These are phyloP conservation scores for Cerastoderma edule DNA, from an alignment of 2,888 invertebrate genomes.

Conservation along the genomic window DNA sequence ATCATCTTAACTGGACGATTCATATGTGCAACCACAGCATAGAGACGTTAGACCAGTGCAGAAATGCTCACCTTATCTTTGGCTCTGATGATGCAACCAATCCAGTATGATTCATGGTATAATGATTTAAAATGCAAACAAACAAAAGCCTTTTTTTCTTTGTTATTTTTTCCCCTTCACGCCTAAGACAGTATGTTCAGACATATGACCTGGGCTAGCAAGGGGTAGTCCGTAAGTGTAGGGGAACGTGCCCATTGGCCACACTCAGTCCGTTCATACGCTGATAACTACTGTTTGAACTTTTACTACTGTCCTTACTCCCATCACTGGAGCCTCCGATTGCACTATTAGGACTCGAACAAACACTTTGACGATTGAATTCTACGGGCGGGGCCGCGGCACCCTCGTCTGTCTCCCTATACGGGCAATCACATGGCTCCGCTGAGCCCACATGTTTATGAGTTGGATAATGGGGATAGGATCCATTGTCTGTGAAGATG, in stretches of 20 bases:
- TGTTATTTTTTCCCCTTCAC: slow-evolving; percentile 28
- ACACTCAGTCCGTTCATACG: slow-evolving; percentile 77
- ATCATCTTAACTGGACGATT: slow-evolving; percentile 1
- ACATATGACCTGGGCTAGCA: slow-evolving; percentile 61
- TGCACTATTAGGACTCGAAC: slow-evolving; percentile 75
- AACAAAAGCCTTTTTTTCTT: background rate
- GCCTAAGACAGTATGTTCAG: slow-evolving; percentile 8
- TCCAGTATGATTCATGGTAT: background rate
- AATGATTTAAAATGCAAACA: slow-evolving; percentile 13
- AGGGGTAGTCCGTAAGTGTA: slow-evolving; percentile 83
- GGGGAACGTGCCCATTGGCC: slow-evolving; percentile 79
- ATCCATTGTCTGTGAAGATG: slow-evolving; percentile 54
- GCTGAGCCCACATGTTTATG: slow-evolving; percentile 48
- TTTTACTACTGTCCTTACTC: slow-evolving; percentile 80
- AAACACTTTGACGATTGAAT: slow-evolving; percentile 62
- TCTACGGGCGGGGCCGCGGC: slow-evolving; percentile 51
- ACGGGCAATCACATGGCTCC: slow-evolving; percentile 72
- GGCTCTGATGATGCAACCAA: background rate
- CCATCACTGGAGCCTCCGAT: slow-evolving; percentile 75
- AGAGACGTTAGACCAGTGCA: background rate
- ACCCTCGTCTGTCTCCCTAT: slow-evolving; percentile 49
- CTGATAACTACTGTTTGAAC: slow-evolving; percentile 75
- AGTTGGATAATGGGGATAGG: slow-evolving; percentile 46
- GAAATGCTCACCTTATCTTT: background rate
- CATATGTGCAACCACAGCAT: background rate